Conservation (phyloP, 2,888 invertebrate species). For the Caenorhabditis sp. region DNA sequence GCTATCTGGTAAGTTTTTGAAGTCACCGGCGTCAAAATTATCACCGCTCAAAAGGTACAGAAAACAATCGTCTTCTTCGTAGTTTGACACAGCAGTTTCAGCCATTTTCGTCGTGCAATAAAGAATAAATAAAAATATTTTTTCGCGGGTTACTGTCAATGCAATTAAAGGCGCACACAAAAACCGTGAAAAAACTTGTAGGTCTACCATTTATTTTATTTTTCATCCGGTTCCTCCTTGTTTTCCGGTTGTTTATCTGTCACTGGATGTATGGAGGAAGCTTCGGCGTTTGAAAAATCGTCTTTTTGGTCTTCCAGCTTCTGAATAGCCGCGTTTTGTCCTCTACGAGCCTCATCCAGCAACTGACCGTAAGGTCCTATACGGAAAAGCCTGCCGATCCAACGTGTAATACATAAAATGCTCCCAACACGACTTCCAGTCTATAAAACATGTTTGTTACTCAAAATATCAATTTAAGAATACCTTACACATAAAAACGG, state of each 20-base stretch:
- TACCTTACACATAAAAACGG: constrained; percentile 24
- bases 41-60: constrained; percentile 9
- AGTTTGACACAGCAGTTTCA: too few species aligned
- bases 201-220: too few species aligned
- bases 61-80: neutral
- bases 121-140: too few species aligned
- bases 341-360: constrained; percentile 20
- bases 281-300: constrained; percentile 21
- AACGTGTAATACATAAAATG: constrained; percentile 23
- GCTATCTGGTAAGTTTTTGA: constrained; percentile 5
- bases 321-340: constrained; percentile 15
- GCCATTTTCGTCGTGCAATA: too few species aligned
- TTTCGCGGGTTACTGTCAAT: too few species aligned
- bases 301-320: constrained; percentile 33
- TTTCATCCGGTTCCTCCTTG: too few species aligned
- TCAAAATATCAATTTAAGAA: neutral
- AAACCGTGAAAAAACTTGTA: too few species aligned
- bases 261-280: neutral
- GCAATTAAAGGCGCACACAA: too few species aligned
- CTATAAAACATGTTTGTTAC: too few species aligned
- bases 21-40: constrained; percentile 3
- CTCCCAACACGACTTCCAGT: constrained; percentile 4
- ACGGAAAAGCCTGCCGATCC: constrained; percentile 25
- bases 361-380: constrained; percentile 33
- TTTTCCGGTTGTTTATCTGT: too few species aligned